Evolutionary conservation across 2,797 vertebrate genomes (phyloP), one percentile per base, ranked within the genome.

Genomic region (Austrolebias charrua): DNA sequence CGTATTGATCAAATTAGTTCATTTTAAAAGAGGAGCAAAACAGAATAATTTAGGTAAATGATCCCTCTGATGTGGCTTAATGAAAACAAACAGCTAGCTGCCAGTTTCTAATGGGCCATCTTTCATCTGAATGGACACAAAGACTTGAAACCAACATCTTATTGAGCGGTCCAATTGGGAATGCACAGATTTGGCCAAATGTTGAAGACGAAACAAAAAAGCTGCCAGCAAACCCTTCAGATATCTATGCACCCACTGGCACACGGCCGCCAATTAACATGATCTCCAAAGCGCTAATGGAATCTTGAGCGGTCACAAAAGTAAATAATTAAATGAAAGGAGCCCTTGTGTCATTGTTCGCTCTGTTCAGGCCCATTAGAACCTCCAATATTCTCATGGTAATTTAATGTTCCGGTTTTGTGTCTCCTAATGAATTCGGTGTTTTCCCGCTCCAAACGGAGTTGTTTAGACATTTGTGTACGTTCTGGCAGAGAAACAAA

Each of bases 401-500:
- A 91, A 93, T 92, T 64, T 80, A 84, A 90, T 76, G 83, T 88
- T 87, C 82, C 68, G 63, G 59, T 69, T 87, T 85, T 83, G 75
- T 85, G 80, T 90, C 49, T 42, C 42, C 14, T 90, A 90, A 92
- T 92, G 84, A 90, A 92, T 88, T 86, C 84, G 20, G 72, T 87
- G 81, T 87, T 91, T 89, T 86, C 73, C 87, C 79, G 71, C 82
- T 85, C 74, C 79, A 81, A 88, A 89, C 78, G 78, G 83, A 77
- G 88, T 86, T 85, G 89, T 88, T 89, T 72, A 86, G 86, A 90
- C 86, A 81, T 90, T 86, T 84, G 88, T 89, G 88, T 89, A 88
- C 88, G 83, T 85, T 84, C 90, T 90, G 89, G 91, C 89, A 90
- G 75, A 78, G 81, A 92, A 88, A 93, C 92, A 92, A 91, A 93